Conservation (phyloP, 2,888 invertebrate genomes). For the Trichogramma dendrolimi region DNA sequence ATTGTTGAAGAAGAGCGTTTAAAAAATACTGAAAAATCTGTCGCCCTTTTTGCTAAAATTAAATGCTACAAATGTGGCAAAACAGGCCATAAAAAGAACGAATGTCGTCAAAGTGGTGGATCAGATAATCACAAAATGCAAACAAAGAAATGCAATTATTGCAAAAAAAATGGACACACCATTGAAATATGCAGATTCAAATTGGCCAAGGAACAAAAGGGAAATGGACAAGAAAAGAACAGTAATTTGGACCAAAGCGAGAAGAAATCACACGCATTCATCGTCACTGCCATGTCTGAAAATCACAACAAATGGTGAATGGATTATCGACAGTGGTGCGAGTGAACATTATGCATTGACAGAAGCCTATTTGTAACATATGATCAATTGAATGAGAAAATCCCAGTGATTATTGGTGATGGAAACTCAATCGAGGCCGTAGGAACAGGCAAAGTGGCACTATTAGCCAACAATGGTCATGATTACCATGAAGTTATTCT, state of each 20-base stretch:
- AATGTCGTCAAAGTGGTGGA: background rate
- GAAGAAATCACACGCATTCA: background rate
- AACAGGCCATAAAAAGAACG: background rate
- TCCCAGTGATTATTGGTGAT: too few relatives aligned
- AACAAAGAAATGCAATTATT: too few relatives aligned
- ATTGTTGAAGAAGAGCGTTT: conserved; percentile 19
- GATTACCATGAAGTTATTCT: conserved; percentile 26
- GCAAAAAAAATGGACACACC: too few relatives aligned
- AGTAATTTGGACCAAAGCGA: too few relatives aligned
- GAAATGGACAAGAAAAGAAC: too few relatives aligned
- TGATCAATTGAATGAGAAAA: background rate
- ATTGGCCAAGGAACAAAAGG: too few relatives aligned
- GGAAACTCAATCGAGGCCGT: conserved; percentile 19
- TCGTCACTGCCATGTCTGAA: background rate
- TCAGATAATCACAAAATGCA: background rate
- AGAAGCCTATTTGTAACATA: background rate
- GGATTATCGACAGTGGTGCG: background rate
- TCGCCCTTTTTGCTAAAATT: background rate
- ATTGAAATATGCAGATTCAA: too few relatives aligned
- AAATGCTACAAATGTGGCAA: background rate
- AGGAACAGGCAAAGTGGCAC: conserved; percentile 27
- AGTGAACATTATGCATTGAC: background rate
- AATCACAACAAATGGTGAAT: background rate
- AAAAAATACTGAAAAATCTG: background rate
- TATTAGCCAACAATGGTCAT: conserved; percentile 25